phyloP scores from a whole-genome alignment of 1,140 invertebrate species.

The Microplitis demolitor region DNA sequence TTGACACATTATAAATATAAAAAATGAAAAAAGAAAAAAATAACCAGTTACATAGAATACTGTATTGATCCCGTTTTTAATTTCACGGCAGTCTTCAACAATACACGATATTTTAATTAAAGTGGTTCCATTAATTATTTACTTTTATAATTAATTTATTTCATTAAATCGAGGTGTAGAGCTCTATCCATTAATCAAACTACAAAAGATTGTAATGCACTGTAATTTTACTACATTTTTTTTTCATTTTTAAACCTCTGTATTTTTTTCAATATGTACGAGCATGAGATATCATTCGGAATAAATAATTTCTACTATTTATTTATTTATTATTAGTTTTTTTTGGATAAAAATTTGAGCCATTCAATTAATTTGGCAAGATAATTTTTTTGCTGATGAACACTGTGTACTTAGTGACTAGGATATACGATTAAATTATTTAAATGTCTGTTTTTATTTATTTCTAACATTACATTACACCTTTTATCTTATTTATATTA shows the following conservation, averaged over 20 bases:
- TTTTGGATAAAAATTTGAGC: constrained; percentile 41
- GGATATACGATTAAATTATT: constrained; percentile 44
- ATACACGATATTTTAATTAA: constrained; percentile 4
- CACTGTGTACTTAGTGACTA: constrained; percentile 52
- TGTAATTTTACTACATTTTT: not conserved
- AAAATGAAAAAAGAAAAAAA: not conserved
- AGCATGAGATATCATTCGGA: not conserved
- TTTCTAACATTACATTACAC: not conserved
- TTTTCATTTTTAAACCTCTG: not conserved
- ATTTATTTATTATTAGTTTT: not conserved
- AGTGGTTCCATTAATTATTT: not conserved
- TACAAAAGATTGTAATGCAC: not conserved
- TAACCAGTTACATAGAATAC: constrained; percentile 13
- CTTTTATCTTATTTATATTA: not conserved
- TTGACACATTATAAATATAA: not conserved
- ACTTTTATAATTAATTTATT: not conserved
- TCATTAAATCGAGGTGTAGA: no score
- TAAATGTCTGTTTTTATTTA: not conserved
- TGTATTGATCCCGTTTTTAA: constrained; percentile 46
- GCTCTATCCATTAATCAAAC: not conserved
- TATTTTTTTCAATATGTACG: not conserved
- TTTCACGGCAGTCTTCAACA: constrained; percentile 33
- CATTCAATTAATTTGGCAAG: constrained; percentile 53
- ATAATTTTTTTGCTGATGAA: constrained; percentile 39
- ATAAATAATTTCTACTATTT: not conserved